Evolutionary conservation across 2,888 invertebrate species (phyloP).

Genomic region (Drosophila siamana): DNA sequence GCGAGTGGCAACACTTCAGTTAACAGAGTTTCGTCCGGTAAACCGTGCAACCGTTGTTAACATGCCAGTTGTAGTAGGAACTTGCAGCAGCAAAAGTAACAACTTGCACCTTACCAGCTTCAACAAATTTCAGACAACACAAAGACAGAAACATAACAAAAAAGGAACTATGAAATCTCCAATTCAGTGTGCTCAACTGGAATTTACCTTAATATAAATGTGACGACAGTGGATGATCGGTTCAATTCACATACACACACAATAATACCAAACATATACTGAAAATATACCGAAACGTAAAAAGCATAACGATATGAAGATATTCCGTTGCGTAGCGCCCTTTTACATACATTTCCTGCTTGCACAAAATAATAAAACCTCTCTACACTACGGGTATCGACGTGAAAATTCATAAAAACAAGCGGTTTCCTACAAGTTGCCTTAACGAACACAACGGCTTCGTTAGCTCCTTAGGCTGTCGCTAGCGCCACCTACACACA

Average conservation of each 20-base stretch:
- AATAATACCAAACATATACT: no score
- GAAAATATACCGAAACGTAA: no score
- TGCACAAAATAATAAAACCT: no score
- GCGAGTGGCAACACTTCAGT: conserved; percentile 68
- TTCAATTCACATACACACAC: no score
- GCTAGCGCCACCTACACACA: conserved; percentile 74
- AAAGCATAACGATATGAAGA: no score
- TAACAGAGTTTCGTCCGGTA: conserved; percentile 62
- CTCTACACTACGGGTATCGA: no score
- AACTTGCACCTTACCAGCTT: conserved; percentile 53
- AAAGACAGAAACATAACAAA: conserved; percentile 9
- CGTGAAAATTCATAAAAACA: background rate
- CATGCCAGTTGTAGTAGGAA: conserved; percentile 46
- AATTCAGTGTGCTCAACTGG: no score
- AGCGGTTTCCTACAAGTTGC: conserved; percentile 31
- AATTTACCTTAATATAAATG: no score
- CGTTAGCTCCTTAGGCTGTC: conserved; percentile 47
- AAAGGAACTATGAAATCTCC: background rate
- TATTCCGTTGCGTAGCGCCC: no score
- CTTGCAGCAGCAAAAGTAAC: no score
- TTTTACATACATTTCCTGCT: no score
- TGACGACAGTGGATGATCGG: no score
- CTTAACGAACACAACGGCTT: conserved; percentile 69
- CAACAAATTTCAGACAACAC: conserved; percentile 79
- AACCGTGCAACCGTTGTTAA: conserved; percentile 78